Evolutionary conservation across 2,797 vertebrate species (phyloP), one percentile per base, ranked within the genome.

Genomic region (Danio choprae): DNA sequence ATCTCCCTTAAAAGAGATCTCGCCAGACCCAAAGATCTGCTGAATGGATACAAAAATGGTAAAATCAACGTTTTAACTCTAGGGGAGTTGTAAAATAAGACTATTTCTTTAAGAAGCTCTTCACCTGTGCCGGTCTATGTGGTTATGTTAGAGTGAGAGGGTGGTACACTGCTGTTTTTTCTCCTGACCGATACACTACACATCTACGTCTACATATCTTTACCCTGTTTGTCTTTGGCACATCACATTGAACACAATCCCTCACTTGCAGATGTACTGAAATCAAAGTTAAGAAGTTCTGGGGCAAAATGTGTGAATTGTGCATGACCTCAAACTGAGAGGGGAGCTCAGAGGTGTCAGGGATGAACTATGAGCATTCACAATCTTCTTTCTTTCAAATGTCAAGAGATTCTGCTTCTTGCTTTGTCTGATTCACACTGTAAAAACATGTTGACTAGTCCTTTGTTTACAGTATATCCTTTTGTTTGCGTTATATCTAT

Each of bases 181-280:
- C 58, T 79, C 18, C 68, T 63, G 77, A 79, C 77, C 48, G 38
- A 44, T 71, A 62, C 44, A 29, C 29, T 29, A 29, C 29, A 29
- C 29, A 29, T 29, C 29, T n/a, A 55, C 48, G 65, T 74, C 74
- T 67, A 56, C 46, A 53, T 81, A 83, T 76, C 71, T 79, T 75
- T 75, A 71, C 65, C 44, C 55, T 46, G 55, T 44, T 60, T 50
- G 55, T 9, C 53, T 60, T 44, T 4, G 10, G 55, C 44, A 12
- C 63, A 51, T 78, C 65, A 16, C 71, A 81, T 81, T 62, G 50
- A 78, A 75, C 74, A 70, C 62, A 75, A 62, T 67, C 68, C 70
- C 64, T 71, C 36, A 40, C 63, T 44, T 81, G 74, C 64, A 46
- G 55, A 41, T 62, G 7, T 51, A 56, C 50, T 56, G 9, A 41